phyloP scores from a whole-genome alignment of 2,797 vertebrate genomes.

The Leuciscus waleckii region DNA sequence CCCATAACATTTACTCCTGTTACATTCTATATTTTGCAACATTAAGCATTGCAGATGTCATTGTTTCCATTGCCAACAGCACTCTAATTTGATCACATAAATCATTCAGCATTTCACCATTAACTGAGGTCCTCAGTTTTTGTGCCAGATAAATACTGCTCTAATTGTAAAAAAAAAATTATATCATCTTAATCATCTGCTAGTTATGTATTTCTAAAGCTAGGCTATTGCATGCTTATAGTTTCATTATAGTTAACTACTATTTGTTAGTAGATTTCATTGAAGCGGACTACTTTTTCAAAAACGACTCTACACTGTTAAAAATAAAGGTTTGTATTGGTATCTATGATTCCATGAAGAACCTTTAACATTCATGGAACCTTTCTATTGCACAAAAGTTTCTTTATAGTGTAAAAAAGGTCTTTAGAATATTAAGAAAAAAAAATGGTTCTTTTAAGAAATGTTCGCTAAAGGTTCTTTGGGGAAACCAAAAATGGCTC shows the following conservation, averaged over 20 bases:
- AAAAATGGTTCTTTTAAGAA: neutral
- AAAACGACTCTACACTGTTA: neutral
- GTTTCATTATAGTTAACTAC: neutral
- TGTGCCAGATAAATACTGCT: constrained; percentile 1
- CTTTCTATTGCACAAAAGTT: neutral
- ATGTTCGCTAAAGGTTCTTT: neutral
- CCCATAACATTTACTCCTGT: neutral
- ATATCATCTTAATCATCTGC: neutral
- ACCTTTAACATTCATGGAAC: neutral
- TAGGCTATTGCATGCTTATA: neutral
- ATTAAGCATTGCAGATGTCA: neutral
- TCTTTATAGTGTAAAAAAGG: neutral
- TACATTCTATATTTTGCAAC: constrained; percentile 1
- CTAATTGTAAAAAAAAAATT: neutral
- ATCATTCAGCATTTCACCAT: constrained; percentile 2
- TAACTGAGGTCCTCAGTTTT: constrained; percentile 12
- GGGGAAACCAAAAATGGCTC: neutral
- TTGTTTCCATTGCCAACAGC: constrained; percentile 18
- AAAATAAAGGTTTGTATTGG: neutral
- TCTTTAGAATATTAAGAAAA: neutral
- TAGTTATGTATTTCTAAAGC: neutral
- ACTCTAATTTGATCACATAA: neutral
- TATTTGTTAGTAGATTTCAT: neutral
- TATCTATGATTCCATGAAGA: neutral
- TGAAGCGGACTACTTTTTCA: neutral